A percentile compares a stretch with the other conserved stretches of the same genome.
phyloP scores from a whole-genome alignment of 1,140 invertebrate species.

The Meloidogyne chitwoodi region DNA sequence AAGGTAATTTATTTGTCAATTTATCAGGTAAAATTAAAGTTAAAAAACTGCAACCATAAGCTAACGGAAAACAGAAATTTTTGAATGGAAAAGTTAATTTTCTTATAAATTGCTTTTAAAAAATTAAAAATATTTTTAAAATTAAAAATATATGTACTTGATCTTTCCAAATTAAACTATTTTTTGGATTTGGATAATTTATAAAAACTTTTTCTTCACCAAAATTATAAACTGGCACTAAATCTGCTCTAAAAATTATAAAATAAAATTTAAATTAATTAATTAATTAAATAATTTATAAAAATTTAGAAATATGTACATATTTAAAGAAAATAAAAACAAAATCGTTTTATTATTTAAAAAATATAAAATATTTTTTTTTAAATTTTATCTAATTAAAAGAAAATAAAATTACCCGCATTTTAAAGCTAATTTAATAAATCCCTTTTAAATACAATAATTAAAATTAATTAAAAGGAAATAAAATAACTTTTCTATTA shows the following conservation, averaged over 20 bases:
- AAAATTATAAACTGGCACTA: constrained; percentile 16
- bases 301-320: too few relatives aligned
- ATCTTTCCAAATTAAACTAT: neutral
- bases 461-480: neutral
- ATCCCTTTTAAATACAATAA: neutral
- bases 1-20: constrained; percentile 1
- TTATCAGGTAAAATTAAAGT: constrained; percentile 7
- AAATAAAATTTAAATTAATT: neutral
- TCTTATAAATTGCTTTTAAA: constrained; percentile 1
- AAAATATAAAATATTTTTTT: too few relatives aligned
- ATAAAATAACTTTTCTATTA: constrained; percentile 7
- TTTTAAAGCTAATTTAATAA: constrained; percentile 19
- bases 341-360: too few relatives aligned
- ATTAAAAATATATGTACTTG: constrained; percentile 1
- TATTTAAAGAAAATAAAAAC: too few relatives aligned
- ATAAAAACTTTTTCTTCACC: constrained; percentile 1
- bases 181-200: neutral
- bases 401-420: neutral
- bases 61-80: neutral
- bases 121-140: neutral
- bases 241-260: neutral
- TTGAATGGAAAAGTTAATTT: neutral
- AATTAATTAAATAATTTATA: too few relatives aligned
- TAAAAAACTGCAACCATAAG: constrained; percentile 10
- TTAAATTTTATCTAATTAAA: too few relatives aligned